phyloP scores from a whole-genome alignment of 1,140 invertebrate genomes.

The Bemisia tabaci region DNA sequence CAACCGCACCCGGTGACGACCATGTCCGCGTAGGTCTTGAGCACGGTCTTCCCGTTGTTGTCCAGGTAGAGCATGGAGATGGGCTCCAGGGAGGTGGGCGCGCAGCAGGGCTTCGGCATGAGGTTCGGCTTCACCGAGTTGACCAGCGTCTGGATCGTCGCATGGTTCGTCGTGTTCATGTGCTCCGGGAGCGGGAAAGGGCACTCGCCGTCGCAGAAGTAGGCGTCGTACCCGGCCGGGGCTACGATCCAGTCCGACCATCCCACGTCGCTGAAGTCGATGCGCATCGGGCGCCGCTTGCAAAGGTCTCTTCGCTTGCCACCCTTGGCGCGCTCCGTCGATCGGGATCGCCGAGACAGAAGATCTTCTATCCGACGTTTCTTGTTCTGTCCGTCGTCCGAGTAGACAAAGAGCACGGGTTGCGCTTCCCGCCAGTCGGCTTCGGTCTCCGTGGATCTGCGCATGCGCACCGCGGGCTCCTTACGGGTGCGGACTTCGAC shows the following conservation, averaged over 20 bases:
- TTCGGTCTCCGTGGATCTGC: conserved; percentile 49
- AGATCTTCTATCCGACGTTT: conserved; percentile 23
- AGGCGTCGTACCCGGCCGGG: conserved; percentile 88
- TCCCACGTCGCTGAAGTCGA: conserved; percentile 92
- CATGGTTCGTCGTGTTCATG: conserved; percentile 94
- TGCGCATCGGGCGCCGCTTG: conserved; percentile 72
- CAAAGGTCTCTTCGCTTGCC: conserved; percentile 39
- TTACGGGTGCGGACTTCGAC: background rate
- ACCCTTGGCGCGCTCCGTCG: conserved; percentile 24
- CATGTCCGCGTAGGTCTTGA: conserved; percentile 97
- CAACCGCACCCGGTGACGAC: conserved; percentile 88
- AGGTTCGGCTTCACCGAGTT: conserved; percentile 78
- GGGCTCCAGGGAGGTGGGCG: conserved; percentile 74
- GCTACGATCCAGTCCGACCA: conserved; percentile 99
- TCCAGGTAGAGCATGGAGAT: conserved; percentile 92
- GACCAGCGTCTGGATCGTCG: conserved; percentile 92
- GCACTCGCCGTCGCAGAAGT: conserved; percentile 89
- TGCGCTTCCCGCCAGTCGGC: conserved; percentile 45
- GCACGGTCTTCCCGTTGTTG: conserved; percentile 80
- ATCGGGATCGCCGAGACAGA: conserved; percentile 16
- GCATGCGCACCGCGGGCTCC: conserved; percentile 38
- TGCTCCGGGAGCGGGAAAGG: conserved; percentile 84
- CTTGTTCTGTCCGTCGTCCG: conserved; percentile 56
- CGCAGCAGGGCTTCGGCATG: conserved; percentile 86
- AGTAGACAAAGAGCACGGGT: conserved; percentile 70